Evolutionary conservation across 2,113 vertebrate genomes (phyloP).

Genomic region (Callocephalon fimbriatum): DNA sequence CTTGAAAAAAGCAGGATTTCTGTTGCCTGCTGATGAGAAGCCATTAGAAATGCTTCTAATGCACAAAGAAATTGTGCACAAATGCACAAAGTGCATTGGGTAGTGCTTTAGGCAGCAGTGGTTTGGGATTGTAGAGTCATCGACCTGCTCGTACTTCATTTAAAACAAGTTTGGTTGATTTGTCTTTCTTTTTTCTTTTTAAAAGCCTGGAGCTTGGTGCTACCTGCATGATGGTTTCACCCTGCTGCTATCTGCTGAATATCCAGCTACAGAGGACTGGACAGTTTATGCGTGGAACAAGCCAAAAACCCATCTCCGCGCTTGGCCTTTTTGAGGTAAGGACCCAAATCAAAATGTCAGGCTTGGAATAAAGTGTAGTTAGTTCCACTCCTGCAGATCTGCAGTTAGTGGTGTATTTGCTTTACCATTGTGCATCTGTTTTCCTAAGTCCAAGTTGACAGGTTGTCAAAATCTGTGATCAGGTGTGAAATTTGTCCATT

Average conservation of each 20-base stretch:
- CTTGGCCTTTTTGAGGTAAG: background rate
- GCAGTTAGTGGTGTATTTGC: background rate
- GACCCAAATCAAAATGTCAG: background rate
- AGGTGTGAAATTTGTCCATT: background rate
- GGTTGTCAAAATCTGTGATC: background rate
- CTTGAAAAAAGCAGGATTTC: background rate
- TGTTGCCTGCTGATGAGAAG: background rate
- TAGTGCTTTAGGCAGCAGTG: background rate
- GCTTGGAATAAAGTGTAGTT: background rate
- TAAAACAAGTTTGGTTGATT: background rate
- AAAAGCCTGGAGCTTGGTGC: background rate
- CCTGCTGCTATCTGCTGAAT: background rate
- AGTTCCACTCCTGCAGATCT: background rate
- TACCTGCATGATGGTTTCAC: background rate
- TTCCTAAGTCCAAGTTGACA: background rate
- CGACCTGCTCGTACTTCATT: background rate
- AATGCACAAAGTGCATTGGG: background rate
- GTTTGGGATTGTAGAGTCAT: fast-evolving
- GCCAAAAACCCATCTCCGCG: background rate
- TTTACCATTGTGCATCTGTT: background rate
- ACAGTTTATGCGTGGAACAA: background rate
- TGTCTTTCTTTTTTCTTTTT: background rate
- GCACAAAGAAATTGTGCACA: background rate
- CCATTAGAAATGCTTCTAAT: background rate
- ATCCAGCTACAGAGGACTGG: background rate